Evolutionary conservation across 2,888 invertebrate genomes (phyloP).

Genomic region (Dynastes tityus): DNA sequence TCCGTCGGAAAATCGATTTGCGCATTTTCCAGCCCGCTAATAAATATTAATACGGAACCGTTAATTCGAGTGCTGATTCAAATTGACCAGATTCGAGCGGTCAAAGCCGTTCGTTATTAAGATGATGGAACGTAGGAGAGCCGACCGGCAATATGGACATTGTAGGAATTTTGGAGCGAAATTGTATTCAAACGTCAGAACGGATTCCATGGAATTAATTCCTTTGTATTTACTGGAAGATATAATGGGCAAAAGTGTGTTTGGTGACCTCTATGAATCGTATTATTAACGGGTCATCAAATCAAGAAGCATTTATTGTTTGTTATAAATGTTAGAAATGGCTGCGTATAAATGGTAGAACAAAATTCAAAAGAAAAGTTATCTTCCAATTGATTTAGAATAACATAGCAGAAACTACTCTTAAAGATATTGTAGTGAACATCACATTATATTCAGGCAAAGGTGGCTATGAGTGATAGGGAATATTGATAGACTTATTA

Average conservation of each 20-base stretch:
- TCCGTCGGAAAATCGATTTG: conserved; percentile 1
- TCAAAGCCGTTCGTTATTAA: conserved; percentile 7
- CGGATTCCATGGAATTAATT: neutral
- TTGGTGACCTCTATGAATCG: too few relatives aligned
- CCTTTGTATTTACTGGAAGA: neutral
- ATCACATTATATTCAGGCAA: too few relatives aligned
- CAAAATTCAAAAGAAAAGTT: too few relatives aligned
- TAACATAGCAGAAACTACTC: too few relatives aligned
- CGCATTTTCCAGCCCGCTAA: conserved; percentile 11
- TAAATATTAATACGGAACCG: conserved; percentile 24
- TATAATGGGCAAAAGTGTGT: neutral
- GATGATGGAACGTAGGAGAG: neutral
- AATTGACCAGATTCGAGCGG: conserved; percentile 17
- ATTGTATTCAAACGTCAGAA: neutral
- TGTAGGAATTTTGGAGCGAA: neutral
- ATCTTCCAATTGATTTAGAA: too few relatives aligned
- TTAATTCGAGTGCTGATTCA: conserved; percentile 6
- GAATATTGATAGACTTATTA: too few relatives aligned
- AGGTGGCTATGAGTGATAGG: too few relatives aligned
- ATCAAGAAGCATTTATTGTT: too few relatives aligned
- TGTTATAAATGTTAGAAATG: too few relatives aligned
- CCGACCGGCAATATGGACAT: neutral
- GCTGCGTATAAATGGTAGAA: too few relatives aligned
- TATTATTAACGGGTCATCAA: too few relatives aligned
- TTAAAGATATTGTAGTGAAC: too few relatives aligned